phyloP scores from a whole-genome alignment of 2,113 vertebrate genomes.

The Pachypanchax playfairii region DNA sequence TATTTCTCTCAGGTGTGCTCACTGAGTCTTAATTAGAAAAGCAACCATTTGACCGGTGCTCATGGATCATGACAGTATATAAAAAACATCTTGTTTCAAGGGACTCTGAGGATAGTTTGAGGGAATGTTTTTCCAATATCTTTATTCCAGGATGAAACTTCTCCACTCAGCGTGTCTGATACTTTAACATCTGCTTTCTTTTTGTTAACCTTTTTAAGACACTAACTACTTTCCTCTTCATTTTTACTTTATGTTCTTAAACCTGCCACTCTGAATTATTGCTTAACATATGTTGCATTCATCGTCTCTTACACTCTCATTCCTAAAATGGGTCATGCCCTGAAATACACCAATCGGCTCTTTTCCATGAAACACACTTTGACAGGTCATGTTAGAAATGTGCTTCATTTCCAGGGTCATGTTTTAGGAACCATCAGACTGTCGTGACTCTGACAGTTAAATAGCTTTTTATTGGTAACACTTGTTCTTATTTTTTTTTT shows the following conservation, averaged over 20 bases:
- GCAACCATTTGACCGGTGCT: too few species aligned
- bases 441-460: background rate
- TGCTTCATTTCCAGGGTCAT: background rate
- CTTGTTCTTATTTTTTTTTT: constrained; percentile 7
- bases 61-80: too few species aligned
- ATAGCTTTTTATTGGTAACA: constrained; percentile 5
- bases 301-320: background rate
- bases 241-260: background rate
- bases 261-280: background rate
- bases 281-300: background rate
- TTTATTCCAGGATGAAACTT: too few species aligned
- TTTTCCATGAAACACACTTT: background rate
- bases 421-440: background rate
- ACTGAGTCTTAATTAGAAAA: too few species aligned
- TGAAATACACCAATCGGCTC: background rate
- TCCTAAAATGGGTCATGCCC: constrained; percentile 2
- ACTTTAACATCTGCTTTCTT: background rate
- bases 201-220: background rate
- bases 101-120: too few species aligned
- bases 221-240: constrained; percentile 2
- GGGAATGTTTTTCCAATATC: too few species aligned
- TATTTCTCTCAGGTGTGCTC: too few species aligned
- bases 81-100: too few species aligned
- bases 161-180: background rate
- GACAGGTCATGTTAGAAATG: constrained; percentile 9